Evolutionary conservation across 2,888 invertebrate species (phyloP).

Genomic region (Euclidia mi): DNA sequence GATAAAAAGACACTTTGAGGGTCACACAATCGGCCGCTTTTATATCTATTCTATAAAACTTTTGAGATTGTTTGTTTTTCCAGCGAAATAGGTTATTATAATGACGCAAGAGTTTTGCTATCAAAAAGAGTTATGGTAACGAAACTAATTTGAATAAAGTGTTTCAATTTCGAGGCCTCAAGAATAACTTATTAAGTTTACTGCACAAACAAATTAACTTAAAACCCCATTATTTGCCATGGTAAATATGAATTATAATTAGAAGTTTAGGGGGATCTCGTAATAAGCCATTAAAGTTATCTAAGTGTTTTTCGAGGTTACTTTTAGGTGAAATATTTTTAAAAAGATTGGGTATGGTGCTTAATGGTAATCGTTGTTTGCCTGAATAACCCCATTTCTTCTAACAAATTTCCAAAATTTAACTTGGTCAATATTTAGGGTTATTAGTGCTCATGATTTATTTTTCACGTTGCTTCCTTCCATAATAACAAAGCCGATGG

Average conservation of each 20-base stretch:
- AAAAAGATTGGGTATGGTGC: conserved; percentile 18
- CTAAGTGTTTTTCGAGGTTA: conserved; percentile 5
- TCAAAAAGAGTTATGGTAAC: conserved; percentile 1
- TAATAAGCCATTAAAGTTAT: conserved; percentile 2
- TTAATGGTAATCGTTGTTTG: conserved; percentile 35
- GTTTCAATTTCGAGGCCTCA: not conserved
- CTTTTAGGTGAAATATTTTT: conserved; percentile 3
- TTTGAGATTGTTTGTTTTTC: not conserved
- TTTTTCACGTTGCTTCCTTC: no score
- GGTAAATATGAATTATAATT: conserved; percentile 1
- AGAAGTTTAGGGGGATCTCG: not conserved
- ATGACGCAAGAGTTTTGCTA: conserved; percentile 2
- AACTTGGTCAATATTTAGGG: conserved; percentile 25
- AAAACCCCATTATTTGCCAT: not conserved
- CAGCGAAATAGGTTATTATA: not conserved
- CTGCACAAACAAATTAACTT: conserved; percentile 3
- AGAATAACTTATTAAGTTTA: not conserved
- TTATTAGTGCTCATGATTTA: conserved; percentile 26
- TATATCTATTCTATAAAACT: not conserved
- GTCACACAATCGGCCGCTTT: conserved; percentile 1
- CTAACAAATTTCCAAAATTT: conserved; percentile 38
- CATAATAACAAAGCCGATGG: no score
- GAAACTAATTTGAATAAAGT: not conserved
- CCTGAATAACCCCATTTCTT: conserved; percentile 8
- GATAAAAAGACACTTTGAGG: conserved; percentile 48